Evolutionary conservation across 2,113 vertebrate species (phyloP).

Genomic region (Gobio gobio): DNA sequence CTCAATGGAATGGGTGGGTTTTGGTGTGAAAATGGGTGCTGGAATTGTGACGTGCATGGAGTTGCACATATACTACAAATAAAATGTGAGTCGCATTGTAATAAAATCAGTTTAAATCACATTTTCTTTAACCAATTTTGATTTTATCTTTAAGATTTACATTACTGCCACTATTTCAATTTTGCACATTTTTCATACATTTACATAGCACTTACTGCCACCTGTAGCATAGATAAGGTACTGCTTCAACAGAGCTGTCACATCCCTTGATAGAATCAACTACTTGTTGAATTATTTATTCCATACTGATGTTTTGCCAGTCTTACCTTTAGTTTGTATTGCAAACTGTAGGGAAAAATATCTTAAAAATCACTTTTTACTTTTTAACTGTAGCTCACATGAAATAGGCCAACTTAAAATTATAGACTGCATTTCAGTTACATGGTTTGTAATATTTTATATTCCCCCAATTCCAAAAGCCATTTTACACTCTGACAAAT

Average conservation of each 20-base stretch:
- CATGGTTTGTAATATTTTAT: slow-evolving; percentile 17
- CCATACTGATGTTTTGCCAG: neutral
- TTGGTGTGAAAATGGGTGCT: neutral
- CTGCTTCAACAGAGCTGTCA: neutral
- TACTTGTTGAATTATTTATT: neutral
- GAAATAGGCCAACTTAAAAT: neutral
- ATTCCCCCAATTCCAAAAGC: neutral
- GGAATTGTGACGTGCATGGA: neutral
- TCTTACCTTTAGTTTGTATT: neutral
- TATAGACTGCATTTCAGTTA: slow-evolving; percentile 7
- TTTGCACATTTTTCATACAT: neutral
- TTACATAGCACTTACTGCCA: slow-evolving; percentile 7
- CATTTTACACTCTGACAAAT: neutral
- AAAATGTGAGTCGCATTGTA: neutral
- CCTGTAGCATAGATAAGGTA: neutral
- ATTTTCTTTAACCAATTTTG: neutral
- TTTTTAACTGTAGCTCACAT: neutral
- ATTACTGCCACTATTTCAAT: slow-evolving; percentile 10
- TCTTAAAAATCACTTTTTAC: neutral
- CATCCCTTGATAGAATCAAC: neutral
- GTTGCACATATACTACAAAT: neutral
- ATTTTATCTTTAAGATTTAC: slow-evolving; percentile 3
- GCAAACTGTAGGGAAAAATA: neutral
- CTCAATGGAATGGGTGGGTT: neutral
- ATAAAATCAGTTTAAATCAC: neutral